Evolutionary conservation across 2,113 vertebrate species (phyloP).

Genomic region (Tupaia tana): DNA sequence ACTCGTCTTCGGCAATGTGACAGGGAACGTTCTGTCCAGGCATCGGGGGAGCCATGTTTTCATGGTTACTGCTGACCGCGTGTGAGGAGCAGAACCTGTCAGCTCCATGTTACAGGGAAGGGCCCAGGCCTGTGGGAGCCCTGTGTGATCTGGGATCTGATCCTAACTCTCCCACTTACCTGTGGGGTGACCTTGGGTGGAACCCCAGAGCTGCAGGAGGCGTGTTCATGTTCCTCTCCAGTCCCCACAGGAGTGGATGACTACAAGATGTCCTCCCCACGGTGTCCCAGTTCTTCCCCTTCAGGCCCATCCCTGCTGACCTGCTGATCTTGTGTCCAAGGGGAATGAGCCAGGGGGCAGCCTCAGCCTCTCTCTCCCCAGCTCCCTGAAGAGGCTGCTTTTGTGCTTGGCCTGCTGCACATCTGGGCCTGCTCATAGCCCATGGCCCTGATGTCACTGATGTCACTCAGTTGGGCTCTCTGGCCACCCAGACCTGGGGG

Average conservation of each 20-base stretch:
- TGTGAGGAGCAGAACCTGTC: too few species aligned
- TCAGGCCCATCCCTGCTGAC: not conserved
- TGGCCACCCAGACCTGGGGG: not conserved
- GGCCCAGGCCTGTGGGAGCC: not conserved
- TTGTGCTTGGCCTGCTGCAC: not conserved
- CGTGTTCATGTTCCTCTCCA: not conserved
- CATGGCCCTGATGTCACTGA: too few species aligned
- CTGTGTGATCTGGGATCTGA: not conserved
- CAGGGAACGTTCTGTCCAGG: not conserved
- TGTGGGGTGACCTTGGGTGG: not conserved
- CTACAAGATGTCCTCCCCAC: not conserved
- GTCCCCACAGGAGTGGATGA: not conserved
- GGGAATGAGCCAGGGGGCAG: not conserved
- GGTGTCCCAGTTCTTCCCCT: not conserved
- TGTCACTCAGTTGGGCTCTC: not conserved
- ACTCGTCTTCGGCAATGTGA: fast-evolving
- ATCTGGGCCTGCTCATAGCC: not conserved
- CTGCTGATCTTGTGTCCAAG: too few species aligned
- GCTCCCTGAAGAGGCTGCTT: not conserved
- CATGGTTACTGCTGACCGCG: not conserved
- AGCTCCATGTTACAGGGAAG: not conserved
- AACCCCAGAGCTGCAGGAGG: not conserved
- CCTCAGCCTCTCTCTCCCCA: not conserved
- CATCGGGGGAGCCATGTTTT: fast-evolving
- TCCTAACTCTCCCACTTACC: too few species aligned